A percentile compares a stretch with the other conserved stretches of the same genome.
phyloP scores from a whole-genome alignment of 2,113 vertebrate species.

The Felis chaus region DNA sequence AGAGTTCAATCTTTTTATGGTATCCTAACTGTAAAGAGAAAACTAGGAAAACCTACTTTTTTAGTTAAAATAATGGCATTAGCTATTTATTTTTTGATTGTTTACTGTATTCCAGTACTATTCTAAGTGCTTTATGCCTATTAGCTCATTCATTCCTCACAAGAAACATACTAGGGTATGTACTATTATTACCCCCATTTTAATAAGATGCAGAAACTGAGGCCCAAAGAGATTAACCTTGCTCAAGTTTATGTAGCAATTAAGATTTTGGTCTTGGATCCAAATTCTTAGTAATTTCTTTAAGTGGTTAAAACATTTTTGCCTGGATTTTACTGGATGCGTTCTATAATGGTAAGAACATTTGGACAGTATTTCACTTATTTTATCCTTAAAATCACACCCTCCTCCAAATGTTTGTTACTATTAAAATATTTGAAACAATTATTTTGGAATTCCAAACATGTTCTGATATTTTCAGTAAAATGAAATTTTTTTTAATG shows the following conservation, averaged over 20 bases:
- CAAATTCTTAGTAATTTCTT: background rate
- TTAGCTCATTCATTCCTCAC: constrained; percentile 17
- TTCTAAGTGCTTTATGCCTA: constrained; percentile 1
- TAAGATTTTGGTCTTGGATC: background rate
- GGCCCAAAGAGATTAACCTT: background rate
- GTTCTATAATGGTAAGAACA: constrained; percentile 20
- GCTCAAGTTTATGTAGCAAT: background rate
- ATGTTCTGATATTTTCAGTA: constrained; percentile 45
- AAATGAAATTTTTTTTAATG: background rate
- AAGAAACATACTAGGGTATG: background rate
- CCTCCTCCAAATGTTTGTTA: constrained; percentile 2
- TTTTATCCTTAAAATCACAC: constrained; percentile 25
- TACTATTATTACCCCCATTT: background rate
- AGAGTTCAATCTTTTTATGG: constrained; percentile 16
- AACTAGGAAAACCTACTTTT: constrained; percentile 39
- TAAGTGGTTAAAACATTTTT: constrained; percentile 47
- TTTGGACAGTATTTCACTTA: constrained; percentile 32
- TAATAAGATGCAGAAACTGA: constrained; percentile 3
- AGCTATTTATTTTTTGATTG: background rate
- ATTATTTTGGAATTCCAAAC: constrained; percentile 47
- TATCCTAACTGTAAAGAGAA: constrained; percentile 45
- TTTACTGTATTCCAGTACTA: background rate
- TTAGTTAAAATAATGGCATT: constrained; percentile 34
- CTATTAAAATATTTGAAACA: constrained; percentile 47
- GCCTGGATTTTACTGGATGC: background rate